Percentiles rank a stretch among this genome's conserved stretches.
Conservation (phyloP, 2,113 vertebrate genomes). For the Anoplopoma fimbria region DNA sequence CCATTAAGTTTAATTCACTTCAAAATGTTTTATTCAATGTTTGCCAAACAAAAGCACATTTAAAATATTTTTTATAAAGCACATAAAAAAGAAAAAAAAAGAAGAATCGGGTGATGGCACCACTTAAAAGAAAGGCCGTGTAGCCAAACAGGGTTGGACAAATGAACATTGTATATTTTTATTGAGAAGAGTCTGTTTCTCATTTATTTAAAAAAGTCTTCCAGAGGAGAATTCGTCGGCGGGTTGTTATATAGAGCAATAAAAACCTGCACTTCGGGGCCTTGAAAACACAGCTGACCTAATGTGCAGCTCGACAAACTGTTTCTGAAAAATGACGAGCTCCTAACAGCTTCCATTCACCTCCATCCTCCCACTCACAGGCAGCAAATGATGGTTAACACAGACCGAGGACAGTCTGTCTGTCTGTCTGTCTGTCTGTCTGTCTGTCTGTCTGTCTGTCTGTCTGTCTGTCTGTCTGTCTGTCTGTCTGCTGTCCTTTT, state of each 20-base stretch:
- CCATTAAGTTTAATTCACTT: background rate
- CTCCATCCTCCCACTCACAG: constrained; percentile 23
- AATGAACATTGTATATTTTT: background rate
- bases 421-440: too few species aligned
- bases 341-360: constrained; percentile 25
- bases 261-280: background rate
- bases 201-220: background rate
- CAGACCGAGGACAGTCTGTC: constrained; percentile 25
- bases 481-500: background rate
- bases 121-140: too few species aligned
- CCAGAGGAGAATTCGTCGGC: background rate
- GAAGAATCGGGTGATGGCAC: background rate
- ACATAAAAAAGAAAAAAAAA: too few species aligned
- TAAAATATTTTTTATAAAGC: too few species aligned
- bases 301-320: background rate
- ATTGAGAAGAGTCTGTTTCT: background rate
- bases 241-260: background rate
- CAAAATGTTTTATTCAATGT: background rate
- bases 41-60: too few species aligned
- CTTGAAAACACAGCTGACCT: background rate
- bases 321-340: constrained; percentile 9
- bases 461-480: too few species aligned
- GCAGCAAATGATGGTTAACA: constrained; percentile 22
- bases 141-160: background rate
- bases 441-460: too few species aligned